phyloP scores from a whole-genome alignment of 2,888 invertebrate species.

The Cerastis leucographa region DNA sequence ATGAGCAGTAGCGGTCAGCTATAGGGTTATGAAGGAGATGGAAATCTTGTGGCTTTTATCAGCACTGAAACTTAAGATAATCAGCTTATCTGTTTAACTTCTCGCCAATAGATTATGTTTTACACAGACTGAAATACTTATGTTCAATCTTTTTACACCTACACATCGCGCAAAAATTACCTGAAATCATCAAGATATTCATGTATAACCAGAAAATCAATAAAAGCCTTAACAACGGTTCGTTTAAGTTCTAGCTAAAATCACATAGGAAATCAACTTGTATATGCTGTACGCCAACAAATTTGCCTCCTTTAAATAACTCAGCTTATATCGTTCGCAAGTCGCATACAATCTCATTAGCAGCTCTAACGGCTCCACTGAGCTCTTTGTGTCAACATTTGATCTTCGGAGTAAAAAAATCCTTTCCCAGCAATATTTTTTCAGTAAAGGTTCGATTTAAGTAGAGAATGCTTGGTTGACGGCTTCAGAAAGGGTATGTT shows the following conservation, averaged over 20 bases:
- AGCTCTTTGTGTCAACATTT: constrained; percentile 62
- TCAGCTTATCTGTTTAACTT: neutral
- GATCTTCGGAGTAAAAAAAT: constrained; percentile 68
- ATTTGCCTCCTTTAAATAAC: constrained; percentile 39
- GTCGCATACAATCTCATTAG: constrained; percentile 64
- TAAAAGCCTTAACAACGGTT: neutral
- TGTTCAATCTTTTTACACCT: neutral
- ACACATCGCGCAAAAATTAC: neutral
- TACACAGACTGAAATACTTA: neutral
- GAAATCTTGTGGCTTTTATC: neutral
- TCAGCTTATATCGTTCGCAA: constrained; percentile 48
- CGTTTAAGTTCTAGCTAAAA: neutral
- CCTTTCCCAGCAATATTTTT: too few relatives aligned
- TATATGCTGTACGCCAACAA: constrained; percentile 7
- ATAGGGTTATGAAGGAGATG: too few relatives aligned
- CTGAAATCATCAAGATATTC: neutral
- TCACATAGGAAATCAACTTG: neutral
- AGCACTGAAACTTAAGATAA: neutral
- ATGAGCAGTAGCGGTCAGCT: neutral
- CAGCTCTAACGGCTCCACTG: constrained; percentile 55
- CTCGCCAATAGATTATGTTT: neutral
- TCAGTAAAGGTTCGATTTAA: too few relatives aligned
- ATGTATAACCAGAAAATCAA: neutral
- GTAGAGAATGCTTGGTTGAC: too few relatives aligned
- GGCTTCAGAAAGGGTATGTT: too few relatives aligned